A percentile compares a stretch with the other conserved stretches of the same genome.
These are phyloP conservation scores for Agrotis clavis DNA, from an alignment of 2,888 invertebrate genomes.

Conservation along the genomic window DNA sequence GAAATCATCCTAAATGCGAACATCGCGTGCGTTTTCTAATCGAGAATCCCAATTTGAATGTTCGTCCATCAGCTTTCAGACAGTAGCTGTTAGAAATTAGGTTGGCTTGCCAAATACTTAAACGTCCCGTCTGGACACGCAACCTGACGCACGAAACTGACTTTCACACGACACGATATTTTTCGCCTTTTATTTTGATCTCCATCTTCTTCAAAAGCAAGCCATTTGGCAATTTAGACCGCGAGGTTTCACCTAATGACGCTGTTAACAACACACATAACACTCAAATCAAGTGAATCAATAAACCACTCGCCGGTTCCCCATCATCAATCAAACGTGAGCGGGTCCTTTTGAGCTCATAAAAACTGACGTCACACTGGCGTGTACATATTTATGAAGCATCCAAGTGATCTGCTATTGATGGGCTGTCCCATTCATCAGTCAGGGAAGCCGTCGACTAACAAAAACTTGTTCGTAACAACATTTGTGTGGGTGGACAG, in stretches of 20 bases:
- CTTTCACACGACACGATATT: constrained; percentile 69
- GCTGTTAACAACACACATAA: constrained; percentile 71
- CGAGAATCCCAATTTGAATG: constrained; percentile 74
- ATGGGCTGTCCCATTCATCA: constrained; percentile 86
- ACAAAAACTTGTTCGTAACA: constrained; percentile 74
- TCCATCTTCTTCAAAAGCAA: constrained; percentile 12
- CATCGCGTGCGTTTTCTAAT: constrained; percentile 80
- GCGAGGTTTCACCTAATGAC: constrained; percentile 62
- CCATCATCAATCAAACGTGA: constrained; percentile 78
- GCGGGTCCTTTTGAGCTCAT: constrained; percentile 77
- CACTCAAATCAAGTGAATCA: constrained; percentile 81
- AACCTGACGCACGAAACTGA: constrained; percentile 67
- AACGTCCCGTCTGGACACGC: constrained; percentile 79
- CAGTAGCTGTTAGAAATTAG: constrained; percentile 85
- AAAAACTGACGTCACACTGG: constrained; percentile 86
- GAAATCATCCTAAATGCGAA: constrained; percentile 53
- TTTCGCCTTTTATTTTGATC: constrained; percentile 40
- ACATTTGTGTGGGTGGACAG: constrained; percentile 68
- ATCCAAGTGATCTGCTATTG: constrained; percentile 86
- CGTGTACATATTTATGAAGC: constrained; percentile 90
- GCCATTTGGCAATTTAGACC: constrained; percentile 50
- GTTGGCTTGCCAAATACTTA: constrained; percentile 76
- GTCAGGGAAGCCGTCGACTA: constrained; percentile 72
- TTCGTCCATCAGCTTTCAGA: constrained; percentile 80
- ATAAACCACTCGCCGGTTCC: constrained; percentile 78